Base-by-base conservation (phyloP, 53 echinoderm and acorn worm species). In the Arbacia lixula region DNA sequence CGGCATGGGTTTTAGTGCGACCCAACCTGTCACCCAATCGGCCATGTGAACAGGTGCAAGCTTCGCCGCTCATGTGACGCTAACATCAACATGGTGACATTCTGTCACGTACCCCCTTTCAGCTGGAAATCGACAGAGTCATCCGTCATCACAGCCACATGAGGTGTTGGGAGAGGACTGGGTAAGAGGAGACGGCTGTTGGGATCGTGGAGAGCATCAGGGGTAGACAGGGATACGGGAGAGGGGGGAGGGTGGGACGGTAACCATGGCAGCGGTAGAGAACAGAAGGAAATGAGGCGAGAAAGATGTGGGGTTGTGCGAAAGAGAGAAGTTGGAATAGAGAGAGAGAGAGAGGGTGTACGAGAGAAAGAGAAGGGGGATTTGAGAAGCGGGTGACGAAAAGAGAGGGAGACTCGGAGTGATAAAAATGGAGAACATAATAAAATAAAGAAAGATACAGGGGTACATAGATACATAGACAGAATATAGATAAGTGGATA, bases 31-130 rank as follows among this genome's bases (percentile, higher is more conserved):
- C 71, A 71, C 71, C 42, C 43, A 43, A 71, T 46, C n/a, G 29
- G 49, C 43, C 40, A 46, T 43, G 28, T 49, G 71, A 49, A 71
- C 71, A 71, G 71, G 71, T 71, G 71, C 46, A 29, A 21, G 27
- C 31, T 2, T 17, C 29, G 71, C 43, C n/a, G n/a, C n/a, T n/a
- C 71, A 71, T 29, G 71, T 71, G 71, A 71, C 50, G 24, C 6
- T 29, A 46, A 71, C 11, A 71, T 41, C 50, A 71, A 71, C 27
- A 71, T 46, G 41, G 49, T 43, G 71, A 43, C 49, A 71, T 71
- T 25, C 71, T 27, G 16, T 49, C 71, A 71, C 71, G 71, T 71
- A 46, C 30, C 2, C 43, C 43, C 11, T 46, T 71, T 71, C 16
- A 43, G 11, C 46, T 41, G 27, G 71, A 12, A 8, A 71, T 46